phyloP scores from a whole-genome alignment of 2,797 vertebrate genomes.

The Rousettus madagascariensis region DNA sequence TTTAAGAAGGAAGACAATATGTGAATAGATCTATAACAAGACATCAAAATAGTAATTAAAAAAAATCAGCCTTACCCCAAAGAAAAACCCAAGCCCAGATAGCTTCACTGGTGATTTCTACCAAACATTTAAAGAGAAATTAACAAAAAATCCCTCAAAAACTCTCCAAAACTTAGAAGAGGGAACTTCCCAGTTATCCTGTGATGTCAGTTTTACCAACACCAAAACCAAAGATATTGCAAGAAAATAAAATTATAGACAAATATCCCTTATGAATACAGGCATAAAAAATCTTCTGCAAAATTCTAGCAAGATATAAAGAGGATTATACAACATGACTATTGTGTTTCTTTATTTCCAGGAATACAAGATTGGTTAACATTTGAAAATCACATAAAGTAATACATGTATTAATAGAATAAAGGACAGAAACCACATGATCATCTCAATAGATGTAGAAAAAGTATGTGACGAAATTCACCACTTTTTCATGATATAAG shows the following conservation, averaged over 20 bases:
- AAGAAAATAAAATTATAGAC: background rate
- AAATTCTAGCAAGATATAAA: background rate
- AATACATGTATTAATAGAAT: background rate
- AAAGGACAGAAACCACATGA: background rate
- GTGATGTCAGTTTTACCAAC: background rate
- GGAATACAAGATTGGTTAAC: background rate
- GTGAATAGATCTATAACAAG: background rate
- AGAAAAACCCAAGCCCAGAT: background rate
- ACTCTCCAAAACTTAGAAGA: background rate
- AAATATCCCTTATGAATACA: background rate
- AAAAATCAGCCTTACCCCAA: background rate
- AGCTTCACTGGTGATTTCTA: background rate
- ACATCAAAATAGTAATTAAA: background rate
- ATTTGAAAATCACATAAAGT: background rate
- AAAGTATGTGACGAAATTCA: background rate
- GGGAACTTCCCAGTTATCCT: background rate
- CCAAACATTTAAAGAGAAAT: background rate
- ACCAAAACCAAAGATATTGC: background rate
- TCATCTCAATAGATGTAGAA: background rate
- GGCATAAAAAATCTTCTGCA: background rate
- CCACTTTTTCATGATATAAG: background rate
- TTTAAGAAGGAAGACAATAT: background rate
- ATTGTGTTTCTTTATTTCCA: background rate
- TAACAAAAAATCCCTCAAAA: background rate
- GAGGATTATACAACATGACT: background rate